Percentiles rank a stretch among this genome's conserved stretches.
Evolutionary conservation across 92 coral and sea anemone genomes (phyloP).

Genomic region (Paragorgia papillata): DNA sequence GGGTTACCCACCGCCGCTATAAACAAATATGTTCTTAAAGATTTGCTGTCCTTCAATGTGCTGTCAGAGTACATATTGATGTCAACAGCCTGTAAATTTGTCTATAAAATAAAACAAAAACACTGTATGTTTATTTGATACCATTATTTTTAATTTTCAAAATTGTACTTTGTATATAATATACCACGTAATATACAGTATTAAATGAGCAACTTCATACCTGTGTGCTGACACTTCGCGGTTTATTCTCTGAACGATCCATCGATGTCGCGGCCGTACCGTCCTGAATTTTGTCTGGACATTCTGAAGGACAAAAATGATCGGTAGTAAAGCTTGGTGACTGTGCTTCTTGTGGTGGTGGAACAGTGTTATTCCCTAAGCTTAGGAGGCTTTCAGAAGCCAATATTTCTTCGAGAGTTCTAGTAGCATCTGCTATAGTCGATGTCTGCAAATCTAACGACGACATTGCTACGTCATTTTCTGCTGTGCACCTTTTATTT

Average conservation of each 20-base stretch:
- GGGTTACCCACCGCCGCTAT: conserved; percentile 22
- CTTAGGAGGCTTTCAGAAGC: no score
- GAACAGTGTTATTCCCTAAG: no score
- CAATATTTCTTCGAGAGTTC: no score
- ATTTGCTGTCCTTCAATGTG: no score
- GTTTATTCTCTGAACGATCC: no score
- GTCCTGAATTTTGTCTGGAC: not conserved
- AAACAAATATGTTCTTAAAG: conserved; percentile 31
- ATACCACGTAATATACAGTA: not conserved
- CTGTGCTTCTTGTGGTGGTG: not conserved
- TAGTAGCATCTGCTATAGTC: no score
- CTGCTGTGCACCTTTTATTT: not conserved
- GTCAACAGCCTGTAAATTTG: no score
- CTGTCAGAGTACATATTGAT: no score
- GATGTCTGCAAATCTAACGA: conserved; percentile 28
- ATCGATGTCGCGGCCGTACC: not conserved
- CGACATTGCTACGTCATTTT: conserved; percentile 1
- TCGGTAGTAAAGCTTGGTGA: not conserved
- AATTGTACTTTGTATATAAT: no score
- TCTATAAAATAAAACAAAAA: conserved; percentile 11
- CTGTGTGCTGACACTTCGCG: no score
- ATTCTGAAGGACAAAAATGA: conserved; percentile 1
- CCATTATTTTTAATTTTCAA: no score
- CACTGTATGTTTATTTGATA: no score
- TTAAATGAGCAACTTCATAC: not conserved